Base-by-base conservation (phyloP, 2,113 vertebrate genomes). In the Rattus norvegicus region DNA sequence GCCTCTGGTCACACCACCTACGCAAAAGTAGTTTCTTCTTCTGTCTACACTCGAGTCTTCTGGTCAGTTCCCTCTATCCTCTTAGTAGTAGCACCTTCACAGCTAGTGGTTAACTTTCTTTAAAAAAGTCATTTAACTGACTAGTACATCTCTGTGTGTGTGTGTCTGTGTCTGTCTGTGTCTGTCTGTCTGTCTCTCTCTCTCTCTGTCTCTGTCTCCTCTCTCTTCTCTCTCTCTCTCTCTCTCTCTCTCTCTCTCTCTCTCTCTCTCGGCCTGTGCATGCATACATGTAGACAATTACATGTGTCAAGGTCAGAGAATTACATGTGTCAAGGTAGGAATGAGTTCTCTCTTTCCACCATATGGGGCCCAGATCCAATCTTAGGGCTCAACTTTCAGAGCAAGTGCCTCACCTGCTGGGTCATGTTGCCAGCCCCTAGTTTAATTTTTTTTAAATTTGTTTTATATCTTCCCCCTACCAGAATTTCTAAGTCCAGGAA, bases 111-210 rank as follows among this genome's bases (percentile, higher is more conserved):
- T 75, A 56, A 69, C 65, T 87, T 80, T 39, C 36, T 43, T 87
- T 1, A 86, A 86, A 59, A 13, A 83, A 59, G 9, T 61, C 22
- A 83, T 28, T 43, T 83, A 43, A 61, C 39, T 56, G 54, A 56
- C n/a, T 13, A n/a, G 26, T 26, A 9, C 61, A 20, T 7, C 24
- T 8, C 0, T 8, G 24, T 2, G 7, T 11, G 43, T 11, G 52
- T 54, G 52, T 11, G 5, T 54, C 7, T 54, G 52, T 54, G 5
- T 54, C 7, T 54, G 52, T 54, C 5, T 26, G 4, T 61, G 19
- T 59, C 14, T 59, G 43, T n/a, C n/a, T 43, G 43, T 43, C 43
- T 43, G 43, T 43, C 43, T 43, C 43, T 43, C 2, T 59, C 3
- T 33, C 28, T 33, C 65, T 33, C 28, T 33, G 10, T 67, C 9